Evolutionary conservation across 2,113 vertebrate genomes (phyloP), one percentile per base, ranked within the genome.

Genomic region (Cnemophilus loriae): DNA sequence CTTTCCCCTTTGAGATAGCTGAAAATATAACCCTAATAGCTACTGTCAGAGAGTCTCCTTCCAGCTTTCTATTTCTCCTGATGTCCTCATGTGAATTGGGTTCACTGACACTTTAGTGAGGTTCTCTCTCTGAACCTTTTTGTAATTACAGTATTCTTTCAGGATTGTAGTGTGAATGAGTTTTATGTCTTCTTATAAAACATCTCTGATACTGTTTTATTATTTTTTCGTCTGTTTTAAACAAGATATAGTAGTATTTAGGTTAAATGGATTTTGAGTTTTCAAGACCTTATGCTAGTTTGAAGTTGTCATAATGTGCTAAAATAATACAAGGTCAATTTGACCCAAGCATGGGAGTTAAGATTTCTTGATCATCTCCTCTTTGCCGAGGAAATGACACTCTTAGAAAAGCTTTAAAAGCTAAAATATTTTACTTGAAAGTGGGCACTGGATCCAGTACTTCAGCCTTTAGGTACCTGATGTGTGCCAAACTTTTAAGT

Each of bases 21-120:
- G 56, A 89, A 96, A 89, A 84, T 83, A 92, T 39, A 85, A 86
- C 69, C 30, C 61, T 93, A 78, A 64, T 65, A 95, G 49, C 49
- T 90, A 39, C 21, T 75, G 39, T 80, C 8, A 8, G 41, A 80
- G 41, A 61, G 19, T 82, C 14, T 50, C 52, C 55, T 88, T 84
- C 49, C 47, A 79, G 19, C 42, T 89, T 93, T 59, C 26, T 73
- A 13, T 89, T 96, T 84, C 56, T 84, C 15, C n/a, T 70, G 28
- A 46, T 52, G 65, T 76, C 22, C 78, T 93, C 53, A 16, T 49
- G 42, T 93, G 91, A 89, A 87, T 87, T 94, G 39, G 24, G 28
- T 87, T 94, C 80, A 74, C 71, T 71, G 63, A 44, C 32, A 33
- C 42, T 37, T 77, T 68, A 80, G 67, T 52, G 46, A 80, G 44